phyloP scores from a whole-genome alignment of 1,140 invertebrate genomes.

The Drusus annulatus region DNA sequence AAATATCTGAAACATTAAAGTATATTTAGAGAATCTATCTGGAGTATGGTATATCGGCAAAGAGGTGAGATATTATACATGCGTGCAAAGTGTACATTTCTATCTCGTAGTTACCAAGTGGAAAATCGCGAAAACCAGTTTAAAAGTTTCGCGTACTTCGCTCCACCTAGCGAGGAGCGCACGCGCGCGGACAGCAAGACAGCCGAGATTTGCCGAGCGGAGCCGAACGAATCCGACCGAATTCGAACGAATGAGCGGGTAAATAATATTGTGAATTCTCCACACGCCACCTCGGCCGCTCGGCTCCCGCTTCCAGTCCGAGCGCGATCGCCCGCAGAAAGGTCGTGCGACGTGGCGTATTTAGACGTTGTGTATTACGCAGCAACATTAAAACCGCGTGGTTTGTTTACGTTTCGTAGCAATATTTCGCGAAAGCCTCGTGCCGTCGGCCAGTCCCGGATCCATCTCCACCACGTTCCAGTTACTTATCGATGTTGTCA shows the following conservation, averaged over 20 bases:
- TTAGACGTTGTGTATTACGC: constrained; percentile 30
- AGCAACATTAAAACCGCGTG: constrained; percentile 45
- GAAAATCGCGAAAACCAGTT: constrained; percentile 34
- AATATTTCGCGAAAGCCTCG: constrained; percentile 20
- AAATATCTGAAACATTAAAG: too few relatives aligned
- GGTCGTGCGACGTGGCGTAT: constrained; percentile 30
- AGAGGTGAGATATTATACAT: too few relatives aligned
- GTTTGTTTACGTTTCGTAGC: constrained; percentile 47
- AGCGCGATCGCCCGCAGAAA: constrained; percentile 36
- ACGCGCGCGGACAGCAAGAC: constrained; percentile 7
- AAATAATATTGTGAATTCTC: constrained; percentile 34
- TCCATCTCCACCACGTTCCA: neutral
- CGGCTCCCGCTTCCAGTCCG: constrained; percentile 22
- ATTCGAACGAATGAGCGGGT: constrained; percentile 41
- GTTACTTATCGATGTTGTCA: neutral
- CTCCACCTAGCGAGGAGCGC: constrained; percentile 17
- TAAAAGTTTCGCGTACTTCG: constrained; percentile 20
- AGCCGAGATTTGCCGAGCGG: constrained; percentile 6
- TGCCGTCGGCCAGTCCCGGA: constrained; percentile 1
- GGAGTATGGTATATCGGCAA: too few relatives aligned
- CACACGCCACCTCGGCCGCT: neutral
- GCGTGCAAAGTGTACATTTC: too few relatives aligned
- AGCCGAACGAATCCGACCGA: neutral
- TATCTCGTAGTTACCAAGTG: neutral
- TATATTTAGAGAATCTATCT: too few relatives aligned